Evolutionary conservation across 2,113 vertebrate species (phyloP).

Genomic region (Zosterops pallidus): DNA sequence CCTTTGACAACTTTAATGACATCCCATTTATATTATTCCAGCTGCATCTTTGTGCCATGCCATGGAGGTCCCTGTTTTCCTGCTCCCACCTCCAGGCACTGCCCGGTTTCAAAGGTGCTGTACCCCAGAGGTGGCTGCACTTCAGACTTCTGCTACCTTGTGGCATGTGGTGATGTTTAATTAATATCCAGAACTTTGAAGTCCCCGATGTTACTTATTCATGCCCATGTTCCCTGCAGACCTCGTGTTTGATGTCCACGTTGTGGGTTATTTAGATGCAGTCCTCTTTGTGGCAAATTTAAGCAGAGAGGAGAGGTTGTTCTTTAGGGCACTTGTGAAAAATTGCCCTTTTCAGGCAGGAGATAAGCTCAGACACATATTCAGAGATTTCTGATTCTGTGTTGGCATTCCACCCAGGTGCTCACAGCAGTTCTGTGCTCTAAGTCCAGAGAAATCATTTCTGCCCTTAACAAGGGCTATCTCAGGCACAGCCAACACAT

Average conservation of each 20-base stretch:
- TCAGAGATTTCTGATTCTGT: neutral
- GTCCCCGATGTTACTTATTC: conserved; percentile 48
- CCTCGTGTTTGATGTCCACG: conserved; percentile 31
- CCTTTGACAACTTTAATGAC: neutral
- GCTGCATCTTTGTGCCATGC: neutral
- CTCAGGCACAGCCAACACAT: neutral
- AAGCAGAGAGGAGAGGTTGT: neutral
- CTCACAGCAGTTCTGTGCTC: neutral
- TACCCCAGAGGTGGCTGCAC: neutral
- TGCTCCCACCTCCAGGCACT: neutral
- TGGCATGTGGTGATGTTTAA: conserved; percentile 49
- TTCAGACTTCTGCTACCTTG: neutral
- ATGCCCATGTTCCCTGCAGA: neutral
- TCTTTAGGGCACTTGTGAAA: neutral
- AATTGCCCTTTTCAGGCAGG: neutral
- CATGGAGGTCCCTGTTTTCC: neutral
- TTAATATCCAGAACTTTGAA: conserved; percentile 55
- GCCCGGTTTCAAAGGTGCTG: neutral
- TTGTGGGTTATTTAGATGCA: conserved; percentile 5
- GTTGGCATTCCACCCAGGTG: neutral
- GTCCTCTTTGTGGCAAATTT: neutral
- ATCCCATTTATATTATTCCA: neutral
- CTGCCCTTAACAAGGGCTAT: neutral
- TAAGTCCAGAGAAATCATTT: neutral
- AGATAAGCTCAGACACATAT: neutral